Percentiles rank a stretch among this genome's conserved stretches.
Evolutionary conservation across 2,888 invertebrate species (phyloP).

Genomic region (Diarsia dahlii): DNA sequence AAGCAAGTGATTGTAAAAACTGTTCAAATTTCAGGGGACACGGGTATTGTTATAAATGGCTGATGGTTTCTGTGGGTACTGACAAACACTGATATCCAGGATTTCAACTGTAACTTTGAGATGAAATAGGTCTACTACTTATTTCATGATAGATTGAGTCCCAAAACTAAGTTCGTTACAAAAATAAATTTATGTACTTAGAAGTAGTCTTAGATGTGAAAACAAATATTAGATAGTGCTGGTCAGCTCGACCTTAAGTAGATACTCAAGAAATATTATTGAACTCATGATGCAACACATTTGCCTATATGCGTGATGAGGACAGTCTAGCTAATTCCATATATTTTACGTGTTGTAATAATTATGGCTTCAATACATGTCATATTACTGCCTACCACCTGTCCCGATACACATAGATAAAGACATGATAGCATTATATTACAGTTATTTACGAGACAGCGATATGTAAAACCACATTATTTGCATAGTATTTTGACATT

Average conservation of each 20-base stretch:
- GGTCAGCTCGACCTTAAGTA: not conserved
- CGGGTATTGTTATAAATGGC: too few species aligned
- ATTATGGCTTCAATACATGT: not conserved
- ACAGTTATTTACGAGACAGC: slow-evolving; percentile 2
- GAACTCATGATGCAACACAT: not conserved
- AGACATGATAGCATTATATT: slow-evolving; percentile 18
- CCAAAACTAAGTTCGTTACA: not conserved
- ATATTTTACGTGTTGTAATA: not conserved
- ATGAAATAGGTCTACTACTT: not conserved
- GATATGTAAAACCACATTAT: not conserved
- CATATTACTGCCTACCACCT: slow-evolving; percentile 10
- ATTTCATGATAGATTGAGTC: not conserved
- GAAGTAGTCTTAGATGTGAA: too few species aligned
- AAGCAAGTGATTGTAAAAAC: too few species aligned
- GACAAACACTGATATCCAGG: not conserved
- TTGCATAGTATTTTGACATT: slow-evolving; percentile 35
- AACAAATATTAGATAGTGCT: too few species aligned
- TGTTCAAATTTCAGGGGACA: too few species aligned
- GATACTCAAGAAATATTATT: not conserved
- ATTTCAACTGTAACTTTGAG: not conserved
- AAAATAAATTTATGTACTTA: not conserved
- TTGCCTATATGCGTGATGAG: not conserved
- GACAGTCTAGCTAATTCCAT: not conserved
- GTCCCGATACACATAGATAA: slow-evolving; percentile 15
- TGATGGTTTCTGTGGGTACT: not conserved